These are phyloP conservation scores for Colistium nudipinnis DNA, from an alignment of 2,113 vertebrate species.

Conservation along the genomic window DNA sequence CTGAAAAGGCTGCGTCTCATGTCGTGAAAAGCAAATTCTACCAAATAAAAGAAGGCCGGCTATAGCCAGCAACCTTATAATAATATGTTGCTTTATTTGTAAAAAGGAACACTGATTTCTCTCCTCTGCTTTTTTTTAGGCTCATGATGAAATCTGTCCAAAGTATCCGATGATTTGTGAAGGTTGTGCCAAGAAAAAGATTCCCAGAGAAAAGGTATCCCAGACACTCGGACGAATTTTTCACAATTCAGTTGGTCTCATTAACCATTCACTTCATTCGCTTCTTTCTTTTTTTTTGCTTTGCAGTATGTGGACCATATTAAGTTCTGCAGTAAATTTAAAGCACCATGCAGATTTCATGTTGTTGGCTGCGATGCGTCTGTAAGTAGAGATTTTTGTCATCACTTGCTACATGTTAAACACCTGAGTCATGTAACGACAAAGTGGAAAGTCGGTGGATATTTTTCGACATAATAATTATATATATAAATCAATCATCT, in stretches of 20 bases:
- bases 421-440: not conserved
- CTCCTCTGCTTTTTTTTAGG: conserved; percentile 77
- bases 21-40: not conserved
- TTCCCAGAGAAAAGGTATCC: conserved; percentile 90
- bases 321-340: conserved; percentile 90
- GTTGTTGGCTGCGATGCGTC: conserved; percentile 88
- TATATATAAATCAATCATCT: no score
- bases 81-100: not conserved
- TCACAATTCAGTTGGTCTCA: conserved; percentile 48
- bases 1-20: no score
- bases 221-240: not conserved
- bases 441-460: no score
- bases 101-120: not conserved
- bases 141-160: conserved; percentile 92
- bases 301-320: conserved; percentile 93
- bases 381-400: conserved; percentile 80
- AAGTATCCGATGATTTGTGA: conserved; percentile 94
- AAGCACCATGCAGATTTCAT: conserved; percentile 90
- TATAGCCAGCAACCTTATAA: not conserved
- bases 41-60: not conserved
- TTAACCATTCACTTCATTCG: conserved; percentile 59
- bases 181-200: conserved; percentile 92
- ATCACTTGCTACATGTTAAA: conserved; percentile 48
- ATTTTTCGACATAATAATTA: no score
- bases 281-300: conserved; percentile 62